A percentile compares a stretch with the other conserved stretches of the same genome.
These are phyloP conservation scores for Corticium candelabrum DNA, from an alignment of 37 sponge, comb jelly and placozoan species.

Conservation along the genomic window DNA sequence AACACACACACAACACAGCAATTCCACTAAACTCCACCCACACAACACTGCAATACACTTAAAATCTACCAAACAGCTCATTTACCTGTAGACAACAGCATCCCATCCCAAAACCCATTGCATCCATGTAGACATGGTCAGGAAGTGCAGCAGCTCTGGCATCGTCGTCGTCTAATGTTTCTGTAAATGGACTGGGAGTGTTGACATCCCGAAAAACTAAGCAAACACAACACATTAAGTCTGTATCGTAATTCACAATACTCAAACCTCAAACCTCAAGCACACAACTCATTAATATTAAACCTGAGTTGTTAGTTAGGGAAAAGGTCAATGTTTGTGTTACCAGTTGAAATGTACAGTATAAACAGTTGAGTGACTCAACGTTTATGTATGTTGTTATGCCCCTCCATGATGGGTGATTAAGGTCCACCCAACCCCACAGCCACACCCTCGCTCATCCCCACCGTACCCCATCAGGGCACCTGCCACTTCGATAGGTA, in stretches of 20 bases:
- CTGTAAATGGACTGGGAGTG: constrained; percentile 64
- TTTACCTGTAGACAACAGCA: constrained; percentile 80
- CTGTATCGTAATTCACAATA: constrained; percentile 1
- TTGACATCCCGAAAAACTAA: constrained; percentile 46
- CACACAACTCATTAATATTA: no score
- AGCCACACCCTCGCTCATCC: no score
- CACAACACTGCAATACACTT: background rate
- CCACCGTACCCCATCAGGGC: no score
- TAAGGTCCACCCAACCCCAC: no score
- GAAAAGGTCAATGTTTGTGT: background rate
- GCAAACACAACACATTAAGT: background rate
- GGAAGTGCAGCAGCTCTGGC: constrained; percentile 43
- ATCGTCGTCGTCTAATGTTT: constrained; percentile 35
- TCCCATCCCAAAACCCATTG: constrained; percentile 98
- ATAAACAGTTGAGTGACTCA: no score
- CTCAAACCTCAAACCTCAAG: no score
- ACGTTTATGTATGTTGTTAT: no score
- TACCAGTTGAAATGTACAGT: background rate
- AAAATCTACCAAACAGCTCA: background rate
- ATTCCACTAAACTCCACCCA: background rate
- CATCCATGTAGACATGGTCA: constrained; percentile 93
- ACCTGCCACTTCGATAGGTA: no score
- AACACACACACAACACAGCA: background rate
- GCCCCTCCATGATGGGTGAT: no score
- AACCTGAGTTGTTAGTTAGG: no score